Evolutionary conservation across 2,888 invertebrate species (phyloP).

Genomic region (Ceratothoa steindachneri): DNA sequence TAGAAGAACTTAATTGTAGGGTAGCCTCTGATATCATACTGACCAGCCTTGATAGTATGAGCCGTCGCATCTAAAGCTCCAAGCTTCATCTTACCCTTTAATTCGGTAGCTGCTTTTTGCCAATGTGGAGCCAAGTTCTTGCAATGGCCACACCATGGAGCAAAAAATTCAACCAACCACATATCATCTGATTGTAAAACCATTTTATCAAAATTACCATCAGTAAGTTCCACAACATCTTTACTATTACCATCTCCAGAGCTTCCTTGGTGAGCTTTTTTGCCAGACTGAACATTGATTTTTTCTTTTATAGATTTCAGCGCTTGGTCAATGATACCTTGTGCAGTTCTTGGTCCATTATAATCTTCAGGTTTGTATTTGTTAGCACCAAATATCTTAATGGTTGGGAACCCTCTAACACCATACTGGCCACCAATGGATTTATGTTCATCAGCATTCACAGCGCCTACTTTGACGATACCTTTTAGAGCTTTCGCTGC

Average conservation of each 20-base stretch:
- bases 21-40: conserved; percentile 86
- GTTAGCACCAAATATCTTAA: conserved; percentile 85
- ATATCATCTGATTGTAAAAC: conserved; percentile 89
- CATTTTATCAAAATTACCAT: conserved; percentile 86
- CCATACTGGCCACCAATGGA: conserved; percentile 73
- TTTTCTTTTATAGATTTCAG: conserved; percentile 72
- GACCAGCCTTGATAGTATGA: conserved; percentile 72
- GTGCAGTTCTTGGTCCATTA: conserved; percentile 78
- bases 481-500: conserved; percentile 91
- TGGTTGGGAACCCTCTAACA: conserved; percentile 88
- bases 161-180: conserved; percentile 97
- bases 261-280: conserved; percentile 48
- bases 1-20: conserved; percentile 80
- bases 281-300: conserved; percentile 65
- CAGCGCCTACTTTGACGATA: conserved; percentile 85
- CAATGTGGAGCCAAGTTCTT: conserved; percentile 95
- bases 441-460: conserved; percentile 86
- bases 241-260: conserved; percentile 50
- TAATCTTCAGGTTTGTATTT: conserved; percentile 79
- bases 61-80: conserved; percentile 95
- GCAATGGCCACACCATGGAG: conserved; percentile 95
- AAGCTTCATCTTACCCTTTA: conserved; percentile 90
- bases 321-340: conserved; percentile 77
- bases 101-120: conserved; percentile 87
- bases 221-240: conserved; percentile 87